Evolutionary conservation across 2,888 invertebrate genomes (phyloP).

Genomic region (Erpobdella octoculata): DNA sequence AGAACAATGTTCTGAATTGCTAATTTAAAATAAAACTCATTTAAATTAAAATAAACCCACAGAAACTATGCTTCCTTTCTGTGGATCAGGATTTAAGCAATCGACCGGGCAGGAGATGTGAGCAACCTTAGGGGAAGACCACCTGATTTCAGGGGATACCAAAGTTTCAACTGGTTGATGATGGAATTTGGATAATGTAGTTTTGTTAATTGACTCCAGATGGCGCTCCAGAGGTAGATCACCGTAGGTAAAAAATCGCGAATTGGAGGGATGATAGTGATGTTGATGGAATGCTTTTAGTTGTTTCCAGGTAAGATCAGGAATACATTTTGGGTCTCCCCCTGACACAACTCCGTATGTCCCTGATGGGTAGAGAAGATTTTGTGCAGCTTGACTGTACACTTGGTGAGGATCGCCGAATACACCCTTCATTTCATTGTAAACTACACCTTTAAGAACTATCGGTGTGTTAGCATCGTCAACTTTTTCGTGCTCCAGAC

Average conservation of each 20-base stretch:
- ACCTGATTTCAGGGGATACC: constrained; percentile 68
- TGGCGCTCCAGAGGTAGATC: constrained; percentile 73
- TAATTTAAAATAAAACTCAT: not conserved
- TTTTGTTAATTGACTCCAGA: constrained; percentile 64
- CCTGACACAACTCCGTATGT: constrained; percentile 82
- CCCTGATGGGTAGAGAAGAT: constrained; percentile 72
- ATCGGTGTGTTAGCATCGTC: constrained; percentile 68
- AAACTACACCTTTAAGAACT: constrained; percentile 84
- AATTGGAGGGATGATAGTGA: constrained; percentile 86
- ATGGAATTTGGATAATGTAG: constrained; percentile 48
- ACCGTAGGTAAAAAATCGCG: constrained; percentile 80
- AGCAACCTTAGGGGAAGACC: constrained; percentile 58
- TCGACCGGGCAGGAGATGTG: constrained; percentile 63
- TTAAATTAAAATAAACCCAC: constrained; percentile 54
- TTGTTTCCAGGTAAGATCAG: constrained; percentile 70
- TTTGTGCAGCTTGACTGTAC: constrained; percentile 70
- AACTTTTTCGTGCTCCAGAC: constrained; percentile 71
- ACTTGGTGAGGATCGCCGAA: constrained; percentile 77
- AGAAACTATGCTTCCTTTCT: constrained; percentile 75
- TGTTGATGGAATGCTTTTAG: constrained; percentile 72
- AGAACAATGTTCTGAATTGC: no score
- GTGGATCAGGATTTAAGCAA: constrained; percentile 67
- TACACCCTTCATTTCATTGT: constrained; percentile 95
- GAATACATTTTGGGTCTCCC: constrained; percentile 79
- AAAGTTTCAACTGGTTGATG: constrained; percentile 60